Conservation (phyloP, 2,113 vertebrate genomes). For the Pantherophis guttatus region DNA sequence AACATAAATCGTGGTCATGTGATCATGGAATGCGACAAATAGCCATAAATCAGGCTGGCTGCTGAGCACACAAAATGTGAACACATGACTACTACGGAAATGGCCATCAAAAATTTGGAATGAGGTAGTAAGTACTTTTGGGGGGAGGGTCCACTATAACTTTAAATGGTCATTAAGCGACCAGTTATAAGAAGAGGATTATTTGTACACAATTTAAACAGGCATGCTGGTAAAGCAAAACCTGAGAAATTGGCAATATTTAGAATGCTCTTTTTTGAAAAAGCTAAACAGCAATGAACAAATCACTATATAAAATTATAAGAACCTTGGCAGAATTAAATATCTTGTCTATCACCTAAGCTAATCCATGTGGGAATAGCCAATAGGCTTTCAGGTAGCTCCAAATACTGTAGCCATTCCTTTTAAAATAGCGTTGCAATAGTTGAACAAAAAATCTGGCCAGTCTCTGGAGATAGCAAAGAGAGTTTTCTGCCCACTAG, state of each 20-base stretch:
- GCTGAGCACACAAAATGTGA: too few species aligned
- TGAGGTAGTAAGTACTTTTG: too few species aligned
- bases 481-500: neutral
- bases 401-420: neutral
- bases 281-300: neutral
- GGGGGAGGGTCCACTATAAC: too few species aligned
- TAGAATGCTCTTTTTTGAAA: neutral
- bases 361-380: neutral
- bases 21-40: too few species aligned
- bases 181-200: too few species aligned
- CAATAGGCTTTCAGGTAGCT: neutral
- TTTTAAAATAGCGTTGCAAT: neutral
- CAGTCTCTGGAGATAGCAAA: neutral
- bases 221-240: neutral
- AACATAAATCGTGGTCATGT: too few species aligned
- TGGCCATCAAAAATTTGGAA: too few species aligned
- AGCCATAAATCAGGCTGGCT: too few species aligned
- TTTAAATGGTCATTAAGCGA: too few species aligned
- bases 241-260: neutral
- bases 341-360: neutral
- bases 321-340: neutral
- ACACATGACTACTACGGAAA: too few species aligned
- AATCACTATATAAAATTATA: neutral
- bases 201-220: neutral
- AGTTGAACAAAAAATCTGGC: neutral